phyloP scores from a whole-genome alignment of 2,797 vertebrate species.

The Danio jaintianensis region DNA sequence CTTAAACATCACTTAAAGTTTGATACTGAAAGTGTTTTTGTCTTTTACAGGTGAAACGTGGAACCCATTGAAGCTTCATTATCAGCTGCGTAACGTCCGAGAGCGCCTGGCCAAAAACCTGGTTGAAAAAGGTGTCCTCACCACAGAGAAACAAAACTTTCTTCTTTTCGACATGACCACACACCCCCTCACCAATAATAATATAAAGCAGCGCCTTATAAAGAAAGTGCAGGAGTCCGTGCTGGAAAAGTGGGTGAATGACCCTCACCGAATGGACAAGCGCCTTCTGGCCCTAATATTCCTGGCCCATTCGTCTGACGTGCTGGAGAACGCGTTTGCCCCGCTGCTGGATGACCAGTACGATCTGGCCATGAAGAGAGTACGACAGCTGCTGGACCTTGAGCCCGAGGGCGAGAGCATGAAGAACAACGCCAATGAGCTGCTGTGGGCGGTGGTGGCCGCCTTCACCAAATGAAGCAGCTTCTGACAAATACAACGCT shows the following conservation, averaged over 20 bases:
- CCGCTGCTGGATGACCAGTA: slow-evolving; percentile 95
- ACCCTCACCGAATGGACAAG: slow-evolving; percentile 96
- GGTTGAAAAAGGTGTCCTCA: slow-evolving; percentile 95
- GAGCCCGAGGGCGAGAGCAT: slow-evolving; percentile 93
- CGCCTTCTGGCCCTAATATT: slow-evolving; percentile 93
- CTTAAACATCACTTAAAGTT: not conserved
- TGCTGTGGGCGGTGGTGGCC: slow-evolving; percentile 94
- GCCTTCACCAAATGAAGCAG: slow-evolving; percentile 92
- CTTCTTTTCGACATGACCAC: slow-evolving; percentile 97
- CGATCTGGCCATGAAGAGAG: slow-evolving; percentile 95
- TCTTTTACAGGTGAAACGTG: slow-evolving; percentile 88
- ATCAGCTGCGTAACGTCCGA: slow-evolving; percentile 93
- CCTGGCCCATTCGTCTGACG: slow-evolving; percentile 93
- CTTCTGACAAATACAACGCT: slow-evolving; percentile 26
- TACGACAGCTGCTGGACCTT: slow-evolving; percentile 92
- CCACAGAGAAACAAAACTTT: slow-evolving; percentile 98
- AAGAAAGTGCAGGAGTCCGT: slow-evolving; percentile 95
- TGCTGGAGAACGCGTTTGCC: slow-evolving; percentile 95
- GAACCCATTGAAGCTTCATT: slow-evolving; percentile 96
- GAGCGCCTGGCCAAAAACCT: slow-evolving; percentile 95
- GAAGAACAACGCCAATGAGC: slow-evolving; percentile 89
- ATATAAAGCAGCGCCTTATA: slow-evolving; percentile 95
- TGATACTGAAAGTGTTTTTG: not conserved
- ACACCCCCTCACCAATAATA: slow-evolving; percentile 94
- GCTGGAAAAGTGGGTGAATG: slow-evolving; percentile 95